Evolutionary conservation across 2,888 invertebrate species (phyloP).

Genomic region (Eupeodes latifasciatus): DNA sequence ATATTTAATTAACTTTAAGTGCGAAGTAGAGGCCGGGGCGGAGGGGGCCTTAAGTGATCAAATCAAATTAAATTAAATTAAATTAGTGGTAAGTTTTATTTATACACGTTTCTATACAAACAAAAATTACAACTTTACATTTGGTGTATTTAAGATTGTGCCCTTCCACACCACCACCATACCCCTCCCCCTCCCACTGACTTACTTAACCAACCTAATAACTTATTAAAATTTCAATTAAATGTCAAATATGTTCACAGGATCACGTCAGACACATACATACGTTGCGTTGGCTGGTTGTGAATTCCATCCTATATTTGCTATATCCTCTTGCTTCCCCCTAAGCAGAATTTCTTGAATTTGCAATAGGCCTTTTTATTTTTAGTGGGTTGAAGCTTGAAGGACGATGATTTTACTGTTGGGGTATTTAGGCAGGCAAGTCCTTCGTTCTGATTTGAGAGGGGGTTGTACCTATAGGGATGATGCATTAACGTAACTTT

Average conservation of each 20-base stretch:
- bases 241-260: conserved; percentile 54
- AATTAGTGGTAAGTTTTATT: conserved; percentile 59
- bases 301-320: conserved; percentile 4
- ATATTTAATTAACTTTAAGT: conserved; percentile 15
- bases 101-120: background rate
- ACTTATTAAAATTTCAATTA: conserved; percentile 75
- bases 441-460: background rate
- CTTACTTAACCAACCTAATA: background rate
- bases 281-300: background rate
- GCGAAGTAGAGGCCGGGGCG: too few relatives aligned
- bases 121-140: conserved; percentile 16
- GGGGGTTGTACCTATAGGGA: conserved; percentile 5
- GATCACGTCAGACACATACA: background rate
- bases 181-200: too few relatives aligned
- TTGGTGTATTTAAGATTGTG: background rate
- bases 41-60: conserved; percentile 18
- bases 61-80: background rate
- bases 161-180: background rate
- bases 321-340: background rate
- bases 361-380: conserved; percentile 36
- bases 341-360: background rate
- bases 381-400: background rate
- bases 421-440: too few relatives aligned
- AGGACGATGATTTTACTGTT: background rate
- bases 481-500: conserved; percentile 68